Conservation (phyloP, 2,113 vertebrate species). For the Silurus glanis region DNA sequence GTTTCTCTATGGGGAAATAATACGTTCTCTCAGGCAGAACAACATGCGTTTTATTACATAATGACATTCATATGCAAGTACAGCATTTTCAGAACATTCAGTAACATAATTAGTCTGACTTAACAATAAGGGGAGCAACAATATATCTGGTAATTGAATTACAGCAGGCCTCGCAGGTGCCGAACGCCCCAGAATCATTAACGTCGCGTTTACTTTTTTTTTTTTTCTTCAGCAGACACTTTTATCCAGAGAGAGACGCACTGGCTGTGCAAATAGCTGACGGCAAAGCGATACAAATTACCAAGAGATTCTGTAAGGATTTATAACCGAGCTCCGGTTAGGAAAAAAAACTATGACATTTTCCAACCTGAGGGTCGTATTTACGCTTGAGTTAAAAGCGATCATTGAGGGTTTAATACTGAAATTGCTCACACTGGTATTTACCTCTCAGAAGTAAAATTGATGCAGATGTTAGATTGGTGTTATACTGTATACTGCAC, state of each 20-base stretch:
- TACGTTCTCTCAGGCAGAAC: not conserved
- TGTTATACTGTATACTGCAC: not conserved
- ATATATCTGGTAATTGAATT: constrained; percentile 16
- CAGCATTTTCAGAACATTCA: constrained; percentile 8
- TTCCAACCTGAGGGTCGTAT: not conserved
- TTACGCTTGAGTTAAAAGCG: not conserved
- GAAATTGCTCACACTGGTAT: not conserved
- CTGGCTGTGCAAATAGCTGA: not conserved
- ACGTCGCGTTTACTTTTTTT: not conserved
- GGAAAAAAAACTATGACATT: not conserved
- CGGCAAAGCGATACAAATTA: not conserved
- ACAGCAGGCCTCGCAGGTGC: not conserved
- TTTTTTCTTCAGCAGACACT: not conserved
- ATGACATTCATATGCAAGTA: constrained; percentile 2
- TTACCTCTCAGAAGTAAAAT: not conserved
- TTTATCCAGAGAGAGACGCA: not conserved
- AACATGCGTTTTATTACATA: constrained; percentile 2
- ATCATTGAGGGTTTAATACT: not conserved
- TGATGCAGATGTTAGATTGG: not conserved
- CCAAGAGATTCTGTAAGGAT: not conserved
- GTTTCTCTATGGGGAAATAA: constrained; percentile 23
- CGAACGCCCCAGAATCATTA: not conserved
- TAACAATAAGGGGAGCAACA: constrained; percentile 12
- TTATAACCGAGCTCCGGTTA: not conserved
- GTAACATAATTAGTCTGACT: constrained; percentile 8